Percentiles rank a stretch among this genome's conserved stretches.
Evolutionary conservation across 2,113 vertebrate species (phyloP).

Genomic region (Procavia capensis): DNA sequence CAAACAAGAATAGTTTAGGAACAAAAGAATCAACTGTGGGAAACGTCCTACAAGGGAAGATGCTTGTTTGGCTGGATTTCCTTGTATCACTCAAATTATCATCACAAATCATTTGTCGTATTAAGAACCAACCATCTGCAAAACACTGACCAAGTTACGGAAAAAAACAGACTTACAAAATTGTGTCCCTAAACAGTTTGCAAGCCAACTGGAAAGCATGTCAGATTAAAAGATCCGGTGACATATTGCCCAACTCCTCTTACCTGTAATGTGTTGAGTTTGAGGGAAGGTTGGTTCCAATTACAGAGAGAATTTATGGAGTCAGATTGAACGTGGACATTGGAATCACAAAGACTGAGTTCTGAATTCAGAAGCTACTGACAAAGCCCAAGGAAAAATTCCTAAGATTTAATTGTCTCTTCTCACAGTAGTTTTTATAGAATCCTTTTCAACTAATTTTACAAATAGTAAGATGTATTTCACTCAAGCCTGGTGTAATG

Average conservation of each 20-base stretch:
- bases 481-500: not conserved
- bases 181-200: not conserved
- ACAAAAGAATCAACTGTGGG: not conserved
- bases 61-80: not conserved
- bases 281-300: not conserved
- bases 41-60: not conserved
- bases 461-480: not conserved
- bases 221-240: not conserved
- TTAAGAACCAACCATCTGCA: not conserved
- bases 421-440: not conserved
- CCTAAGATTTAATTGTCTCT: not conserved
- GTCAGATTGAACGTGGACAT: not conserved
- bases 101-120: not conserved
- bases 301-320: not conserved
- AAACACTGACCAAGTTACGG: not conserved
- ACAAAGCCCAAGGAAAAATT: not conserved
- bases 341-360: not conserved
- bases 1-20: constrained; percentile 4
- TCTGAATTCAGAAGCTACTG: not conserved
- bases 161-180: not conserved
- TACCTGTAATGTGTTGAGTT: not conserved
- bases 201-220: not conserved
- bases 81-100: not conserved
- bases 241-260: not conserved
- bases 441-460: constrained; percentile 11